Conservation (phyloP, 2,888 invertebrate species). For the Synergus itoensis region DNA sequence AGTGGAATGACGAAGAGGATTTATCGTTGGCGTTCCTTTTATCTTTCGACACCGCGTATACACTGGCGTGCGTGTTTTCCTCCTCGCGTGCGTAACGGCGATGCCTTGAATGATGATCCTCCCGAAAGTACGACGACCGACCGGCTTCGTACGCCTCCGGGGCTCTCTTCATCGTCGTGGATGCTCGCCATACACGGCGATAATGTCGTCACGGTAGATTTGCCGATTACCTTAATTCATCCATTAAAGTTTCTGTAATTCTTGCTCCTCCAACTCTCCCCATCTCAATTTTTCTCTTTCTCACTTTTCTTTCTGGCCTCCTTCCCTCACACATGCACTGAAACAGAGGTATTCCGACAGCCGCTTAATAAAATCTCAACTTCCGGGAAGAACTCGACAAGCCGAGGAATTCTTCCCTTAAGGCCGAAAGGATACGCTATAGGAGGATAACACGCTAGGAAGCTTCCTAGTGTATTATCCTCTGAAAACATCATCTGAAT, state of each 20-base stretch:
- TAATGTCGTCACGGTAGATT: slow-evolving; percentile 50
- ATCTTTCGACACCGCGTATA: slow-evolving; percentile 41
- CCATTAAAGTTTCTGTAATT: slow-evolving; percentile 39
- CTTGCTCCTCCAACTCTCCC: neutral
- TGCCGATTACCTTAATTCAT: slow-evolving; percentile 39
- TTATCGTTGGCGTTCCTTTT: slow-evolving; percentile 41
- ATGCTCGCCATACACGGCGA: slow-evolving; percentile 52
- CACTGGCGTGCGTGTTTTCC: slow-evolving; percentile 38
- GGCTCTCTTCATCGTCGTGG: slow-evolving; percentile 45
- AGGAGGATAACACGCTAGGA: neutral
- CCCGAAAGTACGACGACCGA: slow-evolving; percentile 43
- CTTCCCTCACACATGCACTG: neutral
- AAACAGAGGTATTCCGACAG: neutral
- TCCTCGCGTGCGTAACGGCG: slow-evolving; percentile 38
- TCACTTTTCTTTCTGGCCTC: neutral
- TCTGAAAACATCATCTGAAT: no score
- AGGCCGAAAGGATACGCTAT: neutral
- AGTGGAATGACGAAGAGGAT: slow-evolving; percentile 35
- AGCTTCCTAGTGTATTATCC: neutral
- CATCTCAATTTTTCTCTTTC: neutral
- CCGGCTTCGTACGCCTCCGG: slow-evolving; percentile 44
- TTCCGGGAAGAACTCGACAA: neutral
- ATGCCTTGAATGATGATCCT: slow-evolving; percentile 41
- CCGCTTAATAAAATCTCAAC: neutral
- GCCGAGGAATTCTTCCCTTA: neutral